These are phyloP conservation scores for Porites rus DNA, from an alignment of 92 coral and sea anemone genomes.

Conservation along the genomic window DNA sequence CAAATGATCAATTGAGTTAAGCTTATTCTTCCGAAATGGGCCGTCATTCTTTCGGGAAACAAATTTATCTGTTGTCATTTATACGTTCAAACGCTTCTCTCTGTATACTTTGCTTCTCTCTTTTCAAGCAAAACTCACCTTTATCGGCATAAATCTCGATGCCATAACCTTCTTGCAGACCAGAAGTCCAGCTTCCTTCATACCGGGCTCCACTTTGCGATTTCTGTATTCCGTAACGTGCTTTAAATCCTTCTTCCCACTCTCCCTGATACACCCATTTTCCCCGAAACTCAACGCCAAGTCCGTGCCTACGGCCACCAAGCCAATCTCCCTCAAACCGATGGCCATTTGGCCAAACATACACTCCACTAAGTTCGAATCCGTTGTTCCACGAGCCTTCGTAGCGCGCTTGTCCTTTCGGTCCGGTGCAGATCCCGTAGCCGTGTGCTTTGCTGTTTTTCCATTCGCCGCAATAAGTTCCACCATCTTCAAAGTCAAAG, in stretches of 20 bases:
- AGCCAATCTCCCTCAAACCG: conserved; percentile 89
- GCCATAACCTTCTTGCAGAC: conserved; percentile 91
- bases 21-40: background rate
- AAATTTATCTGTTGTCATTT: conserved; percentile 12
- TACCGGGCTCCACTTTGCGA: conserved; percentile 88
- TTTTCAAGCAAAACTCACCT: conserved; percentile 59
- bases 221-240: conserved; percentile 87
- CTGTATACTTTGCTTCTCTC: background rate
- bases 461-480: conserved; percentile 95
- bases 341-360: conserved; percentile 96
- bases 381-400: conserved; percentile 94
- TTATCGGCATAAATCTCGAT: conserved; percentile 89
- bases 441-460: conserved; percentile 93
- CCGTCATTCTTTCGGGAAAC: background rate
- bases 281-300: conserved; percentile 89
- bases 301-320: conserved; percentile 86
- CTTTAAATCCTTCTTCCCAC: conserved; percentile 94
- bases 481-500: conserved; percentile 98
- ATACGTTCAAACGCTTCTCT: background rate
- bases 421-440: conserved; percentile 92
- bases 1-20: conserved; percentile 47
- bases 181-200: conserved; percentile 95
- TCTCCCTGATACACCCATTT: conserved; percentile 93
- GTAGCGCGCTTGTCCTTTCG: conserved; percentile 94
- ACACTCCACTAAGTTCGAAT: conserved; percentile 87